Evolutionary conservation across 2,113 vertebrate species (phyloP).

Genomic region (Oryctolagus cuniculus): mOryCun1.1 NC_091453.1:110000001-110000500

Average conservation of each 20-base stretch:
- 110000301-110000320: neutral
- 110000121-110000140: neutral
- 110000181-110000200: neutral
- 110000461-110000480: neutral
- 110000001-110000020: neutral
- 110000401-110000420: neutral
- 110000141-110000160: neutral
- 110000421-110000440: neutral
- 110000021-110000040: neutral
- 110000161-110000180: neutral
- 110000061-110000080: neutral
- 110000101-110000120: constrained; percentile 1
- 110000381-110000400: neutral
- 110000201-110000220: neutral
- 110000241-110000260: neutral
- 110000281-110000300: neutral
- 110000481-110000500: neutral
- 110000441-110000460: neutral
- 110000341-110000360: neutral
- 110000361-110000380: neutral
- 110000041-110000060: neutral
- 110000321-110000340: neutral
- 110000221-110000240: neutral
- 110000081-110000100: neutral
- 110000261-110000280: neutral